These are phyloP conservation scores for Pteromalus puparum DNA, from an alignment of 1,140 invertebrate species.

Conservation along the genomic window DNA sequence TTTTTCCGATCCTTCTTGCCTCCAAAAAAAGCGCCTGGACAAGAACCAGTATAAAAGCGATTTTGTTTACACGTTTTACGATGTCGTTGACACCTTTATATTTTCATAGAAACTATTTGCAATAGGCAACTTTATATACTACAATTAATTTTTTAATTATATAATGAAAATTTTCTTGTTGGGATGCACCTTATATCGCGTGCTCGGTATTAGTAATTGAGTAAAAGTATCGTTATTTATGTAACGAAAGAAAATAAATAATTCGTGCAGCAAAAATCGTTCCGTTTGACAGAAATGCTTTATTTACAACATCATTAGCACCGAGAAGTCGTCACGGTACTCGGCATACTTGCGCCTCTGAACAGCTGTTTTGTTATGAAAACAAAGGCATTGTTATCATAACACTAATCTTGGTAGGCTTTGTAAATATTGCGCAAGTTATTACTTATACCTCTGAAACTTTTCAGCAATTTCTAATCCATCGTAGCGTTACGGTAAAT, in stretches of 20 bases:
- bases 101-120: too few relatives aligned
- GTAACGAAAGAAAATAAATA: too few relatives aligned
- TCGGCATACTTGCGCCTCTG: background rate
- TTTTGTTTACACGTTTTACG: too few relatives aligned
- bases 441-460: background rate
- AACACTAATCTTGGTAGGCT: background rate
- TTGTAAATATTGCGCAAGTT: background rate
- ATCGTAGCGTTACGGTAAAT: background rate
- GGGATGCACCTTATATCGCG: too few relatives aligned
- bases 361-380: background rate
- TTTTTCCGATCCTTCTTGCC: background rate
- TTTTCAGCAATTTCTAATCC: background rate
- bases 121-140: too few relatives aligned
- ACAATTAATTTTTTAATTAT: too few relatives aligned
- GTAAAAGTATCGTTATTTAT: too few relatives aligned
- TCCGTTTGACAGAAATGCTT: background rate
- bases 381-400: slow-evolving; percentile 10
- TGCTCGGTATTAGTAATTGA: too few relatives aligned
- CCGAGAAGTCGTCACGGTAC: background rate
- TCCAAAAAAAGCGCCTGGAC: background rate
- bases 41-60: background rate
- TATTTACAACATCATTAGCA: background rate
- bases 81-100: too few relatives aligned
- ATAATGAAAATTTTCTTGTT: too few relatives aligned
- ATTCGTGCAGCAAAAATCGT: background rate